Base-by-base conservation (phyloP, 2,888 invertebrate genomes). In the Gandaritis pyraliata region DNA sequence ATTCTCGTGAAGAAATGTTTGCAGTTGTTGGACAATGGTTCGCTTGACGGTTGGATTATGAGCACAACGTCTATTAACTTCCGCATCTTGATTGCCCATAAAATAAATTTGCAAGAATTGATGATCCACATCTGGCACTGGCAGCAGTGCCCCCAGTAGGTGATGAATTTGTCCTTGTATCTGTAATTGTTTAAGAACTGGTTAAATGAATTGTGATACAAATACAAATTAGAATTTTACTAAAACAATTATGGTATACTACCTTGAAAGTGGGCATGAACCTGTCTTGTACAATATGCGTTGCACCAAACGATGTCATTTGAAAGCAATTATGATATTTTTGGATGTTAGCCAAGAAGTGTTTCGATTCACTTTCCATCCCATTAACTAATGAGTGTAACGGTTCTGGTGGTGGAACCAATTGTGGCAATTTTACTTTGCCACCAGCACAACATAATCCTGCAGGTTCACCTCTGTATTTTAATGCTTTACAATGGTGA, bases 271-370 rank as follows among this genome's bases (percentile, higher is more conserved):
- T 68, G 38, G 72, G 65, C 68, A 68, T 65, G 69, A 72, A 69
- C 68, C 66, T 69, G 64, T 70, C 61, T 46, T 62, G 63, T 68
- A 70, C 62, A 66, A 50, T 36, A 12, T 75, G 61, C 62, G 71
- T 74, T 64, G 76, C 70, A 1, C 75, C 73, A 76, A 77, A 78
- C 52, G 74, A 77, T 7, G 77, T 78, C 73, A 78, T 78, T 68
- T 77, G 75, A 52, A 78, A 78, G 61, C 74, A 76, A 47, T 69
- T 72, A 13, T 76, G 76, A 53, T 75, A 77, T 72, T 77, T 58
- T 51, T 75, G 73, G 41, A 76, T 76, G 58, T 74, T 18, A 8
- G 68, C 65, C 66, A 80, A 73, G 63, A 77, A 75, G 54, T 74
- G 72, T 48, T 39, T 66, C 33, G 74, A 76, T 69, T 75, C 72